phyloP scores from a whole-genome alignment of 2,888 invertebrate species.

The Hypercompe scribonia region DNA sequence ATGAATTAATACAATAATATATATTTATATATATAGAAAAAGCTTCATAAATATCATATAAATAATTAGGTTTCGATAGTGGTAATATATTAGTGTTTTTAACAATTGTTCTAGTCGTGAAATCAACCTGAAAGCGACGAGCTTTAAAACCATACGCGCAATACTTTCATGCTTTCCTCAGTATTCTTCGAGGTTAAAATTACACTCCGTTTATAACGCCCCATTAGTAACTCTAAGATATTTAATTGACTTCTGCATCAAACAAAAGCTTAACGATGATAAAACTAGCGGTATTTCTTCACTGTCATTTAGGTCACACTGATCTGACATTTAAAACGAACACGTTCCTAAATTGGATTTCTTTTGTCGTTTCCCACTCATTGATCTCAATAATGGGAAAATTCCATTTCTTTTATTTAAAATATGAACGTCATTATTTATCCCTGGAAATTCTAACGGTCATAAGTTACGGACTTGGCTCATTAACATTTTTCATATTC shows the following conservation, averaged over 20 bases:
- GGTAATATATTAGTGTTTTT: neutral
- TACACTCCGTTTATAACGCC: neutral
- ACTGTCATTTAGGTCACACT: neutral
- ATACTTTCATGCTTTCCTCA: neutral
- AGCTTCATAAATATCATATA: too few relatives aligned
- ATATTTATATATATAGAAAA: too few relatives aligned
- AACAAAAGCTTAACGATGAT: conserved; percentile 2
- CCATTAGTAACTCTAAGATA: neutral
- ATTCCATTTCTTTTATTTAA: conserved; percentile 21
- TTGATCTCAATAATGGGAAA: conserved; percentile 15
- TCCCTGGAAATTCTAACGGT: conserved; percentile 24
- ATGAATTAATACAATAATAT: too few relatives aligned
- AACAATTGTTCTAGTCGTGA: neutral
- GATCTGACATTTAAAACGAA: conserved; percentile 9
- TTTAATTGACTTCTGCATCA: conserved; percentile 4
- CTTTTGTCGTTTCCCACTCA: conserved; percentile 10
- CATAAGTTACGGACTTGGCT: conserved; percentile 25
- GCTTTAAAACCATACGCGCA: neutral
- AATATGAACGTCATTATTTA: conserved; percentile 22
- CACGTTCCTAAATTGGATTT: conserved; percentile 11
- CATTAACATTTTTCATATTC: conserved; percentile 42
- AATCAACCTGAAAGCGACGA: neutral
- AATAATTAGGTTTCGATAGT: neutral
- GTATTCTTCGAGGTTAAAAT: neutral
- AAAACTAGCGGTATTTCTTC: neutral